phyloP scores from a whole-genome alignment of 2,888 invertebrate genomes.

The Entomobrya proxima region DNA sequence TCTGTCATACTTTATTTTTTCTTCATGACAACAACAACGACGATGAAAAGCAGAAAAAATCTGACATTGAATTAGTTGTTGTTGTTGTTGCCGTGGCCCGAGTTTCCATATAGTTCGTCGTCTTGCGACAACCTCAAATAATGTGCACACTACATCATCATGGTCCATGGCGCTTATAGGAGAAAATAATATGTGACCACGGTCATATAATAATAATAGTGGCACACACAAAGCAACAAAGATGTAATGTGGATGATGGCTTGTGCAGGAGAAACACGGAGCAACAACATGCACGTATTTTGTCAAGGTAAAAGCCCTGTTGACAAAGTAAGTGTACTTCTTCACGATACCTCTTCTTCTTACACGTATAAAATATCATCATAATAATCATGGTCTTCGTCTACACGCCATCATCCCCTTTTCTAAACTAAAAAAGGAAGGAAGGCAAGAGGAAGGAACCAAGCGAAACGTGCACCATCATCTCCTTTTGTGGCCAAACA shows the following conservation, averaged over 20 bases:
- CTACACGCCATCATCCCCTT: neutral
- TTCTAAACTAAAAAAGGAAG: conserved; percentile 15
- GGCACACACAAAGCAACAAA: neutral
- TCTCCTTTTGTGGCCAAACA: conserved; percentile 32
- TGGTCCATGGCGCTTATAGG: too few species aligned
- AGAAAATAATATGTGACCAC: too few species aligned
- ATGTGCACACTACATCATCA: too few species aligned
- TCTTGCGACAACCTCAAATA: too few species aligned
- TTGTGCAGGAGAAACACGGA: neutral
- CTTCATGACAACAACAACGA: neutral
- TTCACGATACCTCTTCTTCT: neutral
- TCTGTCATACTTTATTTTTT: neutral
- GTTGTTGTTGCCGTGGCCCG: neutral
- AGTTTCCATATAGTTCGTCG: neutral
- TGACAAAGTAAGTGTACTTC: neutral
- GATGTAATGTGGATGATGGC: too few species aligned
- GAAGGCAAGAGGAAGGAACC: conserved; percentile 12
- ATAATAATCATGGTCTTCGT: neutral
- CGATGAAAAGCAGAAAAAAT: neutral
- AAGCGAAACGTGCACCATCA: conserved; percentile 22
- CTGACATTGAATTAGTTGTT: conserved; percentile 34
- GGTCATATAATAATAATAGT: neutral
- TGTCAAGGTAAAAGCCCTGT: conserved; percentile 3
- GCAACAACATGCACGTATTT: neutral
- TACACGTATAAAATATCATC: neutral